A percentile compares a stretch with the other conserved stretches of the same genome.
Evolutionary conservation across 2,888 invertebrate genomes (phyloP).

Genomic region (Chydorus sphaericus): DNA sequence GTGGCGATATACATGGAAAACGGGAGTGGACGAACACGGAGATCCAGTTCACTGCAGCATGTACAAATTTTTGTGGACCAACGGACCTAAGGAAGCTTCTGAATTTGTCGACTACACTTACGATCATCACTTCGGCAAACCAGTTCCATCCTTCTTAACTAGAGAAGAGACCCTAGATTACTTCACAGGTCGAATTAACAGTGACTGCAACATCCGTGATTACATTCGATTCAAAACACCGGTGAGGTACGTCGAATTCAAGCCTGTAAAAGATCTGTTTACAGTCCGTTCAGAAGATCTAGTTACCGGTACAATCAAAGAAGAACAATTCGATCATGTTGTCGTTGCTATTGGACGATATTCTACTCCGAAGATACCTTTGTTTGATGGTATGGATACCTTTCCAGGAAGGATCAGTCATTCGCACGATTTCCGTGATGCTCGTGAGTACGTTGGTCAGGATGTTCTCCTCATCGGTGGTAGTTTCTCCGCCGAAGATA

Average conservation of each 20-base stretch:
- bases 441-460: not conserved
- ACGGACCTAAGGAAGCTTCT: not conserved
- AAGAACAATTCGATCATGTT: not conserved
- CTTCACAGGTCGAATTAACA: not conserved
- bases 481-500: conserved; percentile 1
- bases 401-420: not conserved
- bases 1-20: not conserved
- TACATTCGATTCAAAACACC: not conserved
- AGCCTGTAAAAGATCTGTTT: not conserved
- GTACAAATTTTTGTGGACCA: not conserved
- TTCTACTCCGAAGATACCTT: not conserved
- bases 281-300: not conserved
- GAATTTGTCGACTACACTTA: conserved; percentile 1
- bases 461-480: not conserved
- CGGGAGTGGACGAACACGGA: not conserved
- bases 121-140: not conserved
- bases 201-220: not conserved
- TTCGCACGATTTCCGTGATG: not conserved
- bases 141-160: not conserved
- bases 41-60: not conserved
- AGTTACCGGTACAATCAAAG: not conserved
- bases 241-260: not conserved
- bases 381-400: not conserved
- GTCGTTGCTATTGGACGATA: conserved; percentile 1
- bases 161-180: not conserved